phyloP scores from a whole-genome alignment of 2,113 vertebrate species.

The Tetrax tetrax region DNA sequence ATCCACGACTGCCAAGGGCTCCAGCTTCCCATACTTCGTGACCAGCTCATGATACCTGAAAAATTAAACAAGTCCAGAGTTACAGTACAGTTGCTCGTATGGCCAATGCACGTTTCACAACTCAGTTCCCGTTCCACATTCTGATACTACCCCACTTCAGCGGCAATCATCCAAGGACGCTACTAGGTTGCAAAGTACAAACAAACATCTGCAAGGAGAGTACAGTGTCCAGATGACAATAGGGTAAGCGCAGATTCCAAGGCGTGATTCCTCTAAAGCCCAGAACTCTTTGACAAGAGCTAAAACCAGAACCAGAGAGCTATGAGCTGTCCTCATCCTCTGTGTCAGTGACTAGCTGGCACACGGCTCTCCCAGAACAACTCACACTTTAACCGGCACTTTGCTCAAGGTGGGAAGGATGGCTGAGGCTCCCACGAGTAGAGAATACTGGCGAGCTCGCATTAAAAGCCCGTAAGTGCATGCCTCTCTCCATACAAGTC shows the following conservation, averaged over 20 bases:
- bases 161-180: not conserved
- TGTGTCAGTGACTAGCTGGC: not conserved
- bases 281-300: not conserved
- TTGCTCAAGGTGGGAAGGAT: not conserved
- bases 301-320: not conserved
- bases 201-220: not conserved
- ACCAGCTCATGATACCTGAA: conserved; percentile 90
- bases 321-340: not conserved
- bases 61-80: not conserved
- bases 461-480: not conserved
- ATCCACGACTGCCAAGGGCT: conserved; percentile 92
- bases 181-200: not conserved
- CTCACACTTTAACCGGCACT: not conserved
- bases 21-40: conserved; percentile 91
- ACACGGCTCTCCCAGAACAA: not conserved
- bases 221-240: not conserved
- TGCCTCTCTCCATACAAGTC: not conserved
- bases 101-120: not conserved
- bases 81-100: rapidly evolving
- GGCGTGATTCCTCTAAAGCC: not conserved
- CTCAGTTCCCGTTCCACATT: not conserved
- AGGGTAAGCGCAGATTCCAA: not conserved
- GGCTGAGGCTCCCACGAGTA: not conserved
- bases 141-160: not conserved
- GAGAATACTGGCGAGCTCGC: not conserved